A percentile compares a stretch with the other conserved stretches of the same genome.
phyloP scores from a whole-genome alignment of 2,113 vertebrate genomes.

The Brienomyrus brachyistius region DNA sequence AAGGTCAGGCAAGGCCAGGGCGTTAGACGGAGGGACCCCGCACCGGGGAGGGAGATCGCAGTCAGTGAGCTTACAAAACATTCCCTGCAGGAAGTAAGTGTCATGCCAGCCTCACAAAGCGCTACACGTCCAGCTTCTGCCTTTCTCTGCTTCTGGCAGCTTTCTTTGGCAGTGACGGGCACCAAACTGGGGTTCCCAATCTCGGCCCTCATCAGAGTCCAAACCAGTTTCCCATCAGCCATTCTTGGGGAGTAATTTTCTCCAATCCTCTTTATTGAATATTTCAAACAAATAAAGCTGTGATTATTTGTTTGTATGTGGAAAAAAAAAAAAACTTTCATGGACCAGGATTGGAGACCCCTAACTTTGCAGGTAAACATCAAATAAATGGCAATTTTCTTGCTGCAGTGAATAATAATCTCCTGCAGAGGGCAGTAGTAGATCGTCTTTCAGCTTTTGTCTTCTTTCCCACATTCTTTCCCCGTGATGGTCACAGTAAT shows the following conservation, averaged over 20 bases:
- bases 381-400: conserved; percentile 1
- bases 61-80: neutral
- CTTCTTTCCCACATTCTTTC: neutral
- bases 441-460: neutral
- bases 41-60: neutral
- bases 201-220: neutral
- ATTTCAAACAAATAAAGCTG: neutral
- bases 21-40: neutral
- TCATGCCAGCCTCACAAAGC: neutral
- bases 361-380: neutral
- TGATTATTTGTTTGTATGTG: neutral
- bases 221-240: neutral
- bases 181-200: neutral
- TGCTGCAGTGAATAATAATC: conserved; percentile 11
- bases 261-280: neutral
- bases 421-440: conserved; percentile 21
- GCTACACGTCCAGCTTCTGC: neutral
- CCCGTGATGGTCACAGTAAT: neutral
- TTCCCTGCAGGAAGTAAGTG: conserved; percentile 10
- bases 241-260: neutral
- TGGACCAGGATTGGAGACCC: neutral
- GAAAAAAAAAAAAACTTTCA: neutral
- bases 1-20: conserved; percentile 77
- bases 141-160: neutral
- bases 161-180: neutral